Base-by-base conservation (phyloP, 1,140 invertebrate species). In the Anagrus nilaparvatae region DNA sequence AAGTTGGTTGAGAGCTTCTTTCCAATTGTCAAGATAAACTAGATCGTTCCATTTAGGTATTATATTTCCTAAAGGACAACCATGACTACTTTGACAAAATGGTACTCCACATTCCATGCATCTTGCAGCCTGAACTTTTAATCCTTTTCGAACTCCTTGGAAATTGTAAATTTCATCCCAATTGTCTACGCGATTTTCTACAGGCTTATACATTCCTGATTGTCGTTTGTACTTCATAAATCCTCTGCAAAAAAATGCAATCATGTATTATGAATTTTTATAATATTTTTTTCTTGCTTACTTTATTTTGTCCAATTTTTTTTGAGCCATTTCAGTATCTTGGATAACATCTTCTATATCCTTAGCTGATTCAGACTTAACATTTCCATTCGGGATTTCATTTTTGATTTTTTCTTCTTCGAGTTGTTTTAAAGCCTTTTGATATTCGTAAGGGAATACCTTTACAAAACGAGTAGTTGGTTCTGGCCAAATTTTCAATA, bases 81-180 rank as follows among this genome's bases (percentile, higher is more conserved):
- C 95, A 59, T 97, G 87, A 51, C 86, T 84, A 23, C 88, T 92
- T 70, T 99, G 95, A 63, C 96, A 99, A 70, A 99, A 99, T 7
- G 96, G 96, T 18, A 99, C 92, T 18, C 96, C 96, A 69, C 96
- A 99, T 54, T 99, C 95, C 96, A 99, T 99, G 65, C 96, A 99
- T 10, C 94, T 76, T 1, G 95, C 93, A 9, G 95, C 93, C 68
- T 99, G 95, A 2, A 84, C 76, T 33, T 83, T 75, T 9, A 99
- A 70, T 23, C 88, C 88, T 58, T 91, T 88, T 4, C 87, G 76
- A 7, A 98, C 88, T 50, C 81, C 76, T 32, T 74, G 68, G 53
- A 87, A 86, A 61, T 95, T 85, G 63, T 93, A 97, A 50, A 97
- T 92, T 72, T 99, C 96, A 49, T 93, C 80, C 94, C 94, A 99